Conservation (phyloP, 1,140 invertebrate genomes). For the Ladona fulva region DNA sequence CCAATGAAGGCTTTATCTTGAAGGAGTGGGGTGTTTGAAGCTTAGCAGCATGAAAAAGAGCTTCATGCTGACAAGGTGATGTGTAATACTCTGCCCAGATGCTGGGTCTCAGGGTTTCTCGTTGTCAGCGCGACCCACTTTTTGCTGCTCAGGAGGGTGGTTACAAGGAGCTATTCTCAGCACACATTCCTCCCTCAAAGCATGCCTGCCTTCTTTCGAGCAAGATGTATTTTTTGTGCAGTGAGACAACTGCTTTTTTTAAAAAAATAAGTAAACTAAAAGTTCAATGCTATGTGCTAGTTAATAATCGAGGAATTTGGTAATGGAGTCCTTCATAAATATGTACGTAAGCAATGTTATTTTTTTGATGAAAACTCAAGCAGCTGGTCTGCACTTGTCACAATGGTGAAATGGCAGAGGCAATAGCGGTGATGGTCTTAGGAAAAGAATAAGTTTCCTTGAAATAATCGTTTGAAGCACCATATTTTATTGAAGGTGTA, state of each 20-base stretch:
- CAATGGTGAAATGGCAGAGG: neutral
- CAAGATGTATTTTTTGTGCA: neutral
- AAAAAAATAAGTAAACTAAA: neutral
- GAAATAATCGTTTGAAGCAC: neutral
- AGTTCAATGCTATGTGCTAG: neutral
- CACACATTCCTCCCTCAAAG: conserved; percentile 7
- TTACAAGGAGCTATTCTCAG: neutral
- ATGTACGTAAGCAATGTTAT: neutral
- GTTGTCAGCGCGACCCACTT: neutral
- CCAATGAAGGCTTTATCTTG: neutral
- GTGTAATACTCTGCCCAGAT: neutral
- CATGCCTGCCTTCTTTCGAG: neutral
- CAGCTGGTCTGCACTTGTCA: conserved; percentile 2
- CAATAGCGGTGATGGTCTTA: neutral
- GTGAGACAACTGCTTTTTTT: neutral
- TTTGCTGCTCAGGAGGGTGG: neutral
- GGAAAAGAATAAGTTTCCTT: neutral
- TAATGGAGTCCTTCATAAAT: neutral
- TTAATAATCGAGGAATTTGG: conserved; percentile 1
- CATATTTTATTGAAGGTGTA: neutral
- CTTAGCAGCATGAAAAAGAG: neutral
- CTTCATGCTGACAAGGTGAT: neutral
- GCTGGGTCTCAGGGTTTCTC: neutral
- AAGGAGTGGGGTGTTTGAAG: neutral
- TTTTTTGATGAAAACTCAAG: conserved; percentile 7